Percentiles rank a stretch among this genome's conserved stretches.
These are phyloP conservation scores for Leptopilina boulardi DNA, from an alignment of 1,140 invertebrate genomes.

Conservation along the genomic window DNA sequence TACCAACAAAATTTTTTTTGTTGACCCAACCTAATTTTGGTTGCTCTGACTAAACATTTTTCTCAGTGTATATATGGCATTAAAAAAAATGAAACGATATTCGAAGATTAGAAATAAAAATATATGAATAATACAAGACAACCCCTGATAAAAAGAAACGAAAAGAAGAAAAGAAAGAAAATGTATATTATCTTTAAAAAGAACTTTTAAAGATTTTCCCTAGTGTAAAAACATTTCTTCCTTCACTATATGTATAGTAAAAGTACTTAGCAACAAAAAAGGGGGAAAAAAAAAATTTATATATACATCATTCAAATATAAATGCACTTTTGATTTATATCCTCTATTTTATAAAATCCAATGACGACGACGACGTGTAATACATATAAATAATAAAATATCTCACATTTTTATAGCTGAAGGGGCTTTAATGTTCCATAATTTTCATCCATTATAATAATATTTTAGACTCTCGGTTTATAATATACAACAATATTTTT, in stretches of 20 bases:
- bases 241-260: background rate
- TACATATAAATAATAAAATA: background rate
- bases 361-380: background rate
- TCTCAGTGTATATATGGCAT: too few relatives aligned
- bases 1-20: too few relatives aligned
- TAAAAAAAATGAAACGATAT: too few relatives aligned
- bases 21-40: too few relatives aligned
- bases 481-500: too few relatives aligned
- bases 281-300: too few relatives aligned
- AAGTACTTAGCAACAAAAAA: background rate
- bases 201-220: background rate
- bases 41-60: too few relatives aligned
- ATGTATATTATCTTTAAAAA: background rate
- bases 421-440: background rate
- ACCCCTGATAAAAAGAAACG: background rate
- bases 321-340: background rate
- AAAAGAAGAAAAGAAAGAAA: background rate
- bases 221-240: background rate
- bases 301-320: background rate
- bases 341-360: background rate
- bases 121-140: too few relatives aligned
- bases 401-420: background rate
- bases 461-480: background rate
- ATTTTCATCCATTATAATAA: background rate
- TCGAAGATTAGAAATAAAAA: too few relatives aligned